Evolutionary conservation across 2,888 invertebrate species (phyloP), one percentile per base, ranked within the genome.

Genomic region (Glaucopsyche alexis): DNA sequence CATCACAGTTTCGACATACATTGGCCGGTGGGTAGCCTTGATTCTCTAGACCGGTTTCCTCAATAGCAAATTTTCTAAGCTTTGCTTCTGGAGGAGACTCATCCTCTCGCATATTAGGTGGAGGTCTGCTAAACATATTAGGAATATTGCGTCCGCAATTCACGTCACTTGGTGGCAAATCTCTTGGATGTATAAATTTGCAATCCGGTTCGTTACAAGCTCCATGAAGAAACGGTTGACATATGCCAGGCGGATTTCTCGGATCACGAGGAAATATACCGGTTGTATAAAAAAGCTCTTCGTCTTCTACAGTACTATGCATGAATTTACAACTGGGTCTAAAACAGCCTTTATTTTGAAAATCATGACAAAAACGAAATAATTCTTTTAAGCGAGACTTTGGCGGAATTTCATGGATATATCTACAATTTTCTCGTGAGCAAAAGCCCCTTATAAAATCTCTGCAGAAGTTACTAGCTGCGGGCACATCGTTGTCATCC

Each of bases 331-430:
- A 96, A 79, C 94, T 95, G 11, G 87, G 84, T 80, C 94, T 91
- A 74, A 95, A 94, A 76, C 94, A 93, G 77, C 96, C 96, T 81
- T 95, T 95, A 84, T 96, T 96, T 88, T 96, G 96, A 81, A 85
- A 94, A 80, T 94, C 94, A 80, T 94, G 94, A 79, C 94, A 94
- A 80, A 94, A 94, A 55, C 91, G 86, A 80, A 93, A 90, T 49
- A 92, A 80, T 55, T 91, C 91, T 75, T 90, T 90, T 11, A 92
- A 78, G 73, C 77, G 84, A 7, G 80, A 75, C 78, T 84, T 87
- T 3, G 89, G 87, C 75, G 92, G 90, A 73, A 86, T 81, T 80
- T 91, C 88, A 75, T 93, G 93, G 74, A 89, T 83, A 75, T 81
- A 93, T 80, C 90, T 83, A 78, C 93, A 93, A 79, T 93, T 94